Percentiles rank a stretch among this genome's conserved stretches.
Evolutionary conservation across 2,113 vertebrate species (phyloP).

Genomic region (Trogon surrucura): DNA sequence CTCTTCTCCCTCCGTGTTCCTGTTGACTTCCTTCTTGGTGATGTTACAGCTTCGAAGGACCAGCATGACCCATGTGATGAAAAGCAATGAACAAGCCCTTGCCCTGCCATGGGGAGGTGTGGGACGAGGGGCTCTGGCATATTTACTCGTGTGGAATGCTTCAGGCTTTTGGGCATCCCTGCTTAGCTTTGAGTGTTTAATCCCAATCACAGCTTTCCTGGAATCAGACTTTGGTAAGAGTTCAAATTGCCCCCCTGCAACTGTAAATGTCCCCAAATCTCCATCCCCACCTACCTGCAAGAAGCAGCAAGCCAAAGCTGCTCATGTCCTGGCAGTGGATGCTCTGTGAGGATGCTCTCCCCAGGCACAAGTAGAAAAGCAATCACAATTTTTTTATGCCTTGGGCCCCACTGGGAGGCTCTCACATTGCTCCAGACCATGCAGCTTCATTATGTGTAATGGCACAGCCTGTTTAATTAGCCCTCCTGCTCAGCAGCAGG

Average conservation of each 20-base stretch:
- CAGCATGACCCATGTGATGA: neutral
- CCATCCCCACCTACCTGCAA: neutral
- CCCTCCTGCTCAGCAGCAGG: neutral
- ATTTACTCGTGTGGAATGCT: neutral
- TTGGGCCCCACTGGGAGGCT: neutral
- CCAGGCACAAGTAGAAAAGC: neutral
- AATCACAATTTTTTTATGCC: accelerated
- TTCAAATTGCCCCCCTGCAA: neutral
- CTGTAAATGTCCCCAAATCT: neutral
- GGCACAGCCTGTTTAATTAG: neutral
- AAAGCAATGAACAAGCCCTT: neutral
- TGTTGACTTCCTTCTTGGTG: neutral
- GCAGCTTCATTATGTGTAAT: neutral
- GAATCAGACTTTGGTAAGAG: neutral
- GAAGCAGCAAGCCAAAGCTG: neutral
- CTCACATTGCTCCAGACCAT: accelerated
- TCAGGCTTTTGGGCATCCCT: neutral
- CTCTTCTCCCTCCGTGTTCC: neutral
- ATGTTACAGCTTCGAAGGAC: neutral
- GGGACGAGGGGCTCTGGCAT: accelerated
- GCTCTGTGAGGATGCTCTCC: neutral
- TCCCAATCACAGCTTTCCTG: neutral
- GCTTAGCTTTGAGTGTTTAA: neutral
- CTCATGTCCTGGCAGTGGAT: neutral
- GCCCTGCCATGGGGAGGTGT: accelerated